phyloP scores from a whole-genome alignment of 2,113 vertebrate genomes.

The Phoenicopterus ruber region DNA sequence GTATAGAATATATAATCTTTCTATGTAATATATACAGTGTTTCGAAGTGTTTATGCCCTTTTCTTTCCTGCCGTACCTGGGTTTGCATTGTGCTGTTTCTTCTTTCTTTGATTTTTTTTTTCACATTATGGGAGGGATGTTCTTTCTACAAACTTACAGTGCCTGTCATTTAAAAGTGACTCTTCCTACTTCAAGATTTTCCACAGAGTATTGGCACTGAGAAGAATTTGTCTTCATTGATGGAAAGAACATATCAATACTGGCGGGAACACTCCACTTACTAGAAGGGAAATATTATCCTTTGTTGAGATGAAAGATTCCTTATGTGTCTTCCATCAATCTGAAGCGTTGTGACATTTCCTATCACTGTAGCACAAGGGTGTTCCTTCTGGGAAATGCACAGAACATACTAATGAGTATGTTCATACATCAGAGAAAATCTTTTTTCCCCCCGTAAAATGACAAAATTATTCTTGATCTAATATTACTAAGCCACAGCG shows the following conservation, averaged over 20 bases:
- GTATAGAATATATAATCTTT: background rate
- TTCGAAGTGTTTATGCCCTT: background rate
- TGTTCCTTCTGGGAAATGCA: conserved; percentile 39
- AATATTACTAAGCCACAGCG: background rate
- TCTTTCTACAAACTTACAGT: background rate
- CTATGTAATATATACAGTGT: background rate
- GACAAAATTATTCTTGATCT: conserved; percentile 11
- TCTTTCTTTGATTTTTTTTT: background rate
- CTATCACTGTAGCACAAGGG: background rate
- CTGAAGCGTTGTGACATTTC: conserved; percentile 24
- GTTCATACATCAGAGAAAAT: background rate
- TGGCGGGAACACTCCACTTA: background rate
- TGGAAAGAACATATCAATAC: background rate
- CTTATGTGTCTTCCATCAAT: background rate
- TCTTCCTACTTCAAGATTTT: background rate
- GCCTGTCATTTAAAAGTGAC: background rate
- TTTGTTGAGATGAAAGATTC: conserved; percentile 28
- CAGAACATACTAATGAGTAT: background rate
- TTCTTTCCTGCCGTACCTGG: background rate
- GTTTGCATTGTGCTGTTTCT: background rate
- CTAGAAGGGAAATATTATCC: conserved; percentile 27
- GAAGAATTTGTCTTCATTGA: background rate
- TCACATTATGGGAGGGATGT: background rate
- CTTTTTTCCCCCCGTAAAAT: background rate
- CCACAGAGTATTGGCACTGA: background rate